Evolutionary conservation across 2,888 invertebrate species (phyloP), one percentile per base, ranked within the genome.

Genomic region (Lithophane leautieri): DNA sequence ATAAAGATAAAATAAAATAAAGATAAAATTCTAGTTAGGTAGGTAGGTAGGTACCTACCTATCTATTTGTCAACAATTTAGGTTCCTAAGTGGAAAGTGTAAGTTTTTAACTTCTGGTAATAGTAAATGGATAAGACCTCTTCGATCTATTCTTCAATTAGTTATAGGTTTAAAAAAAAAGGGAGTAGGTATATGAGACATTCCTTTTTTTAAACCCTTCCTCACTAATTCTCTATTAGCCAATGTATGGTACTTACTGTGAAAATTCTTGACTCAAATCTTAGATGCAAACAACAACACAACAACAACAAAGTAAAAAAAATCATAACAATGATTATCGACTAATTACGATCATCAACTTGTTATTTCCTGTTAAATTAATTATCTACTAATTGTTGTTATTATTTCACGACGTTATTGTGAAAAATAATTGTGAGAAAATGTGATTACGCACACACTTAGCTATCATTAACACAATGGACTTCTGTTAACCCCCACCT

Each of bases 301-400:
- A n/a, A n/a, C n/a, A n/a, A n/a, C 25, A 76, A 50, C 40, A 65
- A 19, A 44, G 14, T 44, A 69, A 66, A 50, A 50, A 44, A 22
- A 9, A 25, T 8, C 3, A 56, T 19, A n/a, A 44, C n/a, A 72
- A 50, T 44, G 16, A 58, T 56, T 54, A 54, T 61, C 42, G 7
- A n/a, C n/a, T 66, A 70, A 81, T 79, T 58, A 70, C 28, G 50
- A 70, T 75, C 19, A 72, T 78, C 40, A 78, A 14, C 63, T 68
- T 60, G 56, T 67, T 62, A 72, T 61, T 78, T 72, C 50, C 60
- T 69, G 34, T 34, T 56, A 69, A 56, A 60, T 69, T 42, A 71
- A 56, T 69, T 22, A n/a, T n/a, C n/a, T n/a, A 42, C 22, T 66
- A 61, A 72, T 71, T 71, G 25, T 56, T 62, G 14, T 68, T 25